Evolutionary conservation across 2,113 vertebrate genomes (phyloP).

Genomic region (Marmota monax): DNA sequence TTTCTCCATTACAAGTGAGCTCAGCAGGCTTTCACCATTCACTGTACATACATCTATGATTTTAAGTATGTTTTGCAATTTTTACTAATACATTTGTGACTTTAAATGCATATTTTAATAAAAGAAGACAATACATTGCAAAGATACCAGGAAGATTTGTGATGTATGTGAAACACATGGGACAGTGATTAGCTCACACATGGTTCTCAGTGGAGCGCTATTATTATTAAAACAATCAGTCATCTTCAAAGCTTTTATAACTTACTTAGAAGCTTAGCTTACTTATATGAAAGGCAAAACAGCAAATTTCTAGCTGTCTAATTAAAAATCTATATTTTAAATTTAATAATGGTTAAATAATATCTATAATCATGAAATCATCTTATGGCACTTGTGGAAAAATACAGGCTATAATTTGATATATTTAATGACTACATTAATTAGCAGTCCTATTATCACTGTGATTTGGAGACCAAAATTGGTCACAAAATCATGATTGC

Average conservation of each 20-base stretch:
- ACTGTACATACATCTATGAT: not conserved
- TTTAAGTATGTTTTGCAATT: not conserved
- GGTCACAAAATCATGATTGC: not conserved
- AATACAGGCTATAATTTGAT: not conserved
- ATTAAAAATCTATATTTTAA: not conserved
- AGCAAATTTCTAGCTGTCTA: not conserved
- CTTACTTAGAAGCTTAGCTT: not conserved
- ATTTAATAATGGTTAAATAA: not conserved
- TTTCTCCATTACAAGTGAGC: not conserved
- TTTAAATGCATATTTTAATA: not conserved
- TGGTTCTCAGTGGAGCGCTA: not conserved
- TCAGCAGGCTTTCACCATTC: not conserved
- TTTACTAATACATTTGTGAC: not conserved
- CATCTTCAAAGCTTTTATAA: not conserved
- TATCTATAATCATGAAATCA: not conserved
- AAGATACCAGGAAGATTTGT: not conserved
- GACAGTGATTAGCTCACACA: not conserved
- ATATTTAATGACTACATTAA: not conserved
- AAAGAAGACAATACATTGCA: not conserved
- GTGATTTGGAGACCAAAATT: not conserved
- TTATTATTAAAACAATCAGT: not conserved
- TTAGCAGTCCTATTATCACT: not conserved
- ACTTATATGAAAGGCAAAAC: not conserved
- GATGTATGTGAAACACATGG: not conserved
- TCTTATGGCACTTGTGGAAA: not conserved